Conservation (phyloP, 2,888 invertebrate species). For the Epinotia demarniana region DNA sequence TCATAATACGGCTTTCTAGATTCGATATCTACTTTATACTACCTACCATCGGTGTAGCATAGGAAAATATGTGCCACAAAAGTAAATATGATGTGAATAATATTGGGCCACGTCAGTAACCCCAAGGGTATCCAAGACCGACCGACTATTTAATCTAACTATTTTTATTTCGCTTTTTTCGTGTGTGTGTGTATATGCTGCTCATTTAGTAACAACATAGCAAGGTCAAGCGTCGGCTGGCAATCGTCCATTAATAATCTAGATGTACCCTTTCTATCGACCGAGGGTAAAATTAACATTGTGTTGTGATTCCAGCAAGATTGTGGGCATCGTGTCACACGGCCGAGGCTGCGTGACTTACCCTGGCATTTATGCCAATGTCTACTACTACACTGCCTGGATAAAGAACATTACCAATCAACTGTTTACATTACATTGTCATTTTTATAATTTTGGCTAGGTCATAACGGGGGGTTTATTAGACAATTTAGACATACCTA, state of each 20-base stretch:
- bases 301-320: conserved; percentile 48
- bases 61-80: no score
- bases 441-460: conserved; percentile 48
- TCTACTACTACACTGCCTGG: conserved; percentile 53
- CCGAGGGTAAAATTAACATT: conserved; percentile 3
- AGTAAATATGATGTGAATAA: no score
- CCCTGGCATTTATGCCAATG: conserved; percentile 57
- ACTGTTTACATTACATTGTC: conserved; percentile 53
- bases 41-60: no score
- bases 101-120: not conserved
- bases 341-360: conserved; percentile 53
- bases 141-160: no score
- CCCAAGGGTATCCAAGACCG: not conserved
- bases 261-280: conserved; percentile 21
- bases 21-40: no score
- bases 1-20: no score
- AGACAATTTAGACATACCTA: not conserved
- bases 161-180: no score
- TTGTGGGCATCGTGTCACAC: conserved; percentile 59
- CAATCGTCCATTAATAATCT: conserved; percentile 26
- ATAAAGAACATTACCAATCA: conserved; percentile 48
- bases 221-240: conserved; percentile 22
- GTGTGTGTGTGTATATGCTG: not conserved
- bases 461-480: not conserved
- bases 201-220: conserved; percentile 8